Percentiles rank a stretch among this genome's conserved stretches.
These are phyloP conservation scores for Phyto melanocephala DNA, from an alignment of 2,888 invertebrate genomes.

Conservation along the genomic window DNA sequence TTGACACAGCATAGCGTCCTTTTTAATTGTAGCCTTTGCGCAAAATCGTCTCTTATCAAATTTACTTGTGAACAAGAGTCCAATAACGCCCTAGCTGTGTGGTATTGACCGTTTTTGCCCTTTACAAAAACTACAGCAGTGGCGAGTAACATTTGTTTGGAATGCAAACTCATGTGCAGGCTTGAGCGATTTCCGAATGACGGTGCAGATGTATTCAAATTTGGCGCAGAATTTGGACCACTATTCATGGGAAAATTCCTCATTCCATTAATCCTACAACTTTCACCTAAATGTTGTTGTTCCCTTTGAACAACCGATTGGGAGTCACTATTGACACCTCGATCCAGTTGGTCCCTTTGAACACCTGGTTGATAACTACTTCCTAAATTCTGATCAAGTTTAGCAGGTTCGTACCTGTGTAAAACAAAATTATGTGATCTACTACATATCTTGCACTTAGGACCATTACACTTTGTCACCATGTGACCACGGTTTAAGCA, in stretches of 20 bases:
- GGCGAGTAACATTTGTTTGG: background rate
- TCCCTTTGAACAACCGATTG: too few species aligned
- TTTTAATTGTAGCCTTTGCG: background rate
- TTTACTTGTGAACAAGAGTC: constrained; percentile 14
- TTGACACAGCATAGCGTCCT: background rate
- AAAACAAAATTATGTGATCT: background rate
- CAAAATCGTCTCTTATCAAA: constrained; percentile 3
- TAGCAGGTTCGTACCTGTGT: background rate
- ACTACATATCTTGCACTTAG: background rate
- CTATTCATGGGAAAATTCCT: too few species aligned
- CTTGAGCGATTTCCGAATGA: background rate
- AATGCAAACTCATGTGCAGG: background rate
- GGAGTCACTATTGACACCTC: too few species aligned
- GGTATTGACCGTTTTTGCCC: background rate
- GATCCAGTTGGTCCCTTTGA: too few species aligned
- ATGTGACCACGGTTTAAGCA: background rate
- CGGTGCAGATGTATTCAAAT: background rate
- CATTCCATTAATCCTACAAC: too few species aligned
- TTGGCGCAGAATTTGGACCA: too few species aligned
- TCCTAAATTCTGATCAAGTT: background rate
- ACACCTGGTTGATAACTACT: background rate
- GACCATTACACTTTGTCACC: background rate
- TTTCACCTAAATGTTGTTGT: too few species aligned
- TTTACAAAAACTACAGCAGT: constrained; percentile 23
- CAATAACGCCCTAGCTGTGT: background rate